phyloP scores from a whole-genome alignment of 2,888 invertebrate species.

The Mythimna loreyi region DNA sequence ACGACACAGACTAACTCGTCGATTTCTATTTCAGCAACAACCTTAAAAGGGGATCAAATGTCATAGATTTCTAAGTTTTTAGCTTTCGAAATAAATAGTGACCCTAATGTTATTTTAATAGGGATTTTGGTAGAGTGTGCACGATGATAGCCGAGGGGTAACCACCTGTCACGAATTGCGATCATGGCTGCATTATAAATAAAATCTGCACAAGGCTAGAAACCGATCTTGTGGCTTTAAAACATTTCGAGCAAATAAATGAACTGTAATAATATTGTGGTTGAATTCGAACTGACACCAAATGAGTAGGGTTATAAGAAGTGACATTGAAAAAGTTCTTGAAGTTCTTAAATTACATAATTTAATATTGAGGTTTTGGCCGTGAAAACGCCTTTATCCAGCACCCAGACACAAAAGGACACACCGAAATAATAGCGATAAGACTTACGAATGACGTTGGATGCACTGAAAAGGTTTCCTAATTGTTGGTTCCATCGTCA shows the following conservation, averaged over 20 bases:
- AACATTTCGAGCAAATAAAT: background rate
- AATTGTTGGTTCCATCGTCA: constrained; percentile 68
- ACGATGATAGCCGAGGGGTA: constrained; percentile 45
- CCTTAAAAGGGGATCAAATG: constrained; percentile 65
- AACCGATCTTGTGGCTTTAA: constrained; percentile 30
- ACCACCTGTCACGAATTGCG: constrained; percentile 59
- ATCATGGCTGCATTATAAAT: constrained; percentile 17
- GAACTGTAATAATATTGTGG: background rate
- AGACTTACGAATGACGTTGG: constrained; percentile 47
- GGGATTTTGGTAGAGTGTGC: constrained; percentile 49
- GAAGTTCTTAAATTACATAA: background rate
- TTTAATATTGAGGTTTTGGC: background rate
- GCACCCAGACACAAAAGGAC: background rate
- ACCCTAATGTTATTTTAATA: constrained; percentile 63
- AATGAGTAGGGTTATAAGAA: background rate
- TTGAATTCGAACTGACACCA: background rate
- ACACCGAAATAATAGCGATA: constrained; percentile 27
- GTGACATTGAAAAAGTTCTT: background rate
- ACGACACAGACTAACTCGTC: constrained; percentile 51
- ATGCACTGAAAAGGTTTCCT: constrained; percentile 75
- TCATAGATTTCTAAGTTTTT: constrained; percentile 57
- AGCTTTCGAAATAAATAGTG: constrained; percentile 62
- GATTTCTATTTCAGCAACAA: constrained; percentile 65
- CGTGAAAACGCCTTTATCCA: background rate
- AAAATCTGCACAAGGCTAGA: constrained; percentile 42